These are phyloP conservation scores for Teleogryllus occipitalis DNA, from an alignment of 1,140 invertebrate species.

Conservation along the genomic window DNA sequence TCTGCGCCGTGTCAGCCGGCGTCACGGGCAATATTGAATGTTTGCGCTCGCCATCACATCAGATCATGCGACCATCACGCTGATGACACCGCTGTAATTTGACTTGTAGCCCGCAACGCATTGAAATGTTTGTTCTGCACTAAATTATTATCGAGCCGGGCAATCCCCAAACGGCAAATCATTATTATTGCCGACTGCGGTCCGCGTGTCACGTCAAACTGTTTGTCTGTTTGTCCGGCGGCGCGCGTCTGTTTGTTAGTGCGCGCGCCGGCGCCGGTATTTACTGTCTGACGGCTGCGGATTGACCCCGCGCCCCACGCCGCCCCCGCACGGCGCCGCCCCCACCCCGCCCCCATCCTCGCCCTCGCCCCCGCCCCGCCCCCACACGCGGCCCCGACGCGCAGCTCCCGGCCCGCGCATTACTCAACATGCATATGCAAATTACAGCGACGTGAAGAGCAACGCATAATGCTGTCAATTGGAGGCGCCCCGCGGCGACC, in stretches of 20 bases:
- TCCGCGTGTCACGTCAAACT: constrained; percentile 3
- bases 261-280: neutral
- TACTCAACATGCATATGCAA: constrained; percentile 4
- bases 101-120: constrained; percentile 13
- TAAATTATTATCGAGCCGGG: constrained; percentile 16
- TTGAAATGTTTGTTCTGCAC: constrained; percentile 13
- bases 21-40: constrained; percentile 16
- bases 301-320: neutral
- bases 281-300: neutral
- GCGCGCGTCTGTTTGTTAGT: neutral
- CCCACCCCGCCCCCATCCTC: too few relatives aligned
- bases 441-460: neutral
- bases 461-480: constrained; percentile 4
- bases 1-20: constrained; percentile 7
- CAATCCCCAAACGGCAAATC: constrained; percentile 15
- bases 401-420: neutral
- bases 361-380: too few relatives aligned
- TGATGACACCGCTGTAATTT: constrained; percentile 16
- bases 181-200: constrained; percentile 17
- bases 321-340: neutral
- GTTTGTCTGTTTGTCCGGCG: constrained; percentile 3
- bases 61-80: constrained; percentile 8
- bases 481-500: too few relatives aligned
- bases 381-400: too few relatives aligned
- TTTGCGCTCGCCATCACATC: constrained; percentile 16